Evolutionary conservation across 2,797 vertebrate species (phyloP), one percentile per base, ranked within the genome.

Genomic region (Pangasius mekongensis): DNA sequence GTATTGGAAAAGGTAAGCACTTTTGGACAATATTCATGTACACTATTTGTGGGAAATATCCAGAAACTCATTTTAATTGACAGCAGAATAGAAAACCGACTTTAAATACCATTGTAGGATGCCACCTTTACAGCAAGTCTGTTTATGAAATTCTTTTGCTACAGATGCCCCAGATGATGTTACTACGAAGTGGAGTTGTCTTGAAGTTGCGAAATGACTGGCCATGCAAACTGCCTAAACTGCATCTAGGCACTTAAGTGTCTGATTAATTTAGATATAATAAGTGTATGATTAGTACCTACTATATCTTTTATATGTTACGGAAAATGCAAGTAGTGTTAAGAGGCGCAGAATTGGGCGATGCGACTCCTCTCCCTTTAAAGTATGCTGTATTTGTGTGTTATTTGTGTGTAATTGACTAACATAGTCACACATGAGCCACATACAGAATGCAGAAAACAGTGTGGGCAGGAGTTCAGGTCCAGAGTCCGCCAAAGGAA

Each of bases 371-470:
- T 39, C n/a, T 71, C n/a, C 30, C 54, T 56, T 74, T 58, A 39
- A 33, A 84, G 49, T 7, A 24, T 43, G 47, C 2, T 11, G 13
- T 52, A 56, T 54, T 87, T 83, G 78, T 71, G 67, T 58, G 43
- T 84, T 52, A 47, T 74, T 85, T 85, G 85, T 77, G 80, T 39
- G 43, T 86, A 66, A 73, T 52, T 64, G 47, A 86, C 43, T 20
- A 78, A 76, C 39, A 80, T 54, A 66, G 84, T 81, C 36, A 67
- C 58, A 54, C 52, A 33, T 81, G 83, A 54, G 81, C n/a, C n/a
- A 89, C 27, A 43, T 87, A 84, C 60, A 86, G 47, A 85, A 88
- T 84, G 83, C 74, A 87, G 81, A 91, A 87, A 88, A 87, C 86
- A 89, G 43, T 67, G 82, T 78, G 81, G 86, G 88, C 82, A 36